phyloP scores from a whole-genome alignment of 2,113 vertebrate genomes.

The Pristiophorus japonicus region DNA sequence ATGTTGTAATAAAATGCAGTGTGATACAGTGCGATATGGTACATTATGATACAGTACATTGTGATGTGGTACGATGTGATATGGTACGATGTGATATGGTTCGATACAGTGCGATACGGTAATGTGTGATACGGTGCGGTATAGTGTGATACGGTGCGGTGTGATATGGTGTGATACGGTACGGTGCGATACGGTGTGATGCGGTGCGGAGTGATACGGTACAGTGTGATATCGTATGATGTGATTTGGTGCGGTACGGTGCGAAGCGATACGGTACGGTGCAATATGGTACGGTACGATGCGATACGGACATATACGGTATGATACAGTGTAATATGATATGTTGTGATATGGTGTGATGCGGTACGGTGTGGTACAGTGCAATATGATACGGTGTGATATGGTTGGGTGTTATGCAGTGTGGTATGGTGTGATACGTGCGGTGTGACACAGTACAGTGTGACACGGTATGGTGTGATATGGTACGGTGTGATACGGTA shows the following conservation, averaged over 20 bases:
- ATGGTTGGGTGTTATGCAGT: not conserved
- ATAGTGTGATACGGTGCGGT: not conserved
- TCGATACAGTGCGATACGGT: not conserved
- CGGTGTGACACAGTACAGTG: not conserved
- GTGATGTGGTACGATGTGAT: not conserved
- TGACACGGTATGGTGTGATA: not conserved
- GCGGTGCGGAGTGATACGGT: not conserved
- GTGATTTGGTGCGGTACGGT: not conserved
- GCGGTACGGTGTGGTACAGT: not conserved
- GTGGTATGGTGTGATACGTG: not conserved
- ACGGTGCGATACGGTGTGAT: not conserved
- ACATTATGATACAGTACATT: no score
- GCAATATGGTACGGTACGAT: no score
- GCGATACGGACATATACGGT: no score
- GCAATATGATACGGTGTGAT: not conserved
- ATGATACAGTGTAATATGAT: not conserved
- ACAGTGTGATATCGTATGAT: not conserved
- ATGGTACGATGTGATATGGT: not conserved
- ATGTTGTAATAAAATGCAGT: not conserved
- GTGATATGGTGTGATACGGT: no score
- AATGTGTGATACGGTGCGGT: rapidly evolving
- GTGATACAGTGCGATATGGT: not conserved
- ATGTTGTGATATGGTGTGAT: not conserved
- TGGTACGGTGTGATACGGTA: not conserved
- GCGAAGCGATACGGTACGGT: not conserved